Evolutionary conservation across 2,113 vertebrate genomes (phyloP), one percentile per base, ranked within the genome.

Genomic region (Halcyon malimbica): DNA sequence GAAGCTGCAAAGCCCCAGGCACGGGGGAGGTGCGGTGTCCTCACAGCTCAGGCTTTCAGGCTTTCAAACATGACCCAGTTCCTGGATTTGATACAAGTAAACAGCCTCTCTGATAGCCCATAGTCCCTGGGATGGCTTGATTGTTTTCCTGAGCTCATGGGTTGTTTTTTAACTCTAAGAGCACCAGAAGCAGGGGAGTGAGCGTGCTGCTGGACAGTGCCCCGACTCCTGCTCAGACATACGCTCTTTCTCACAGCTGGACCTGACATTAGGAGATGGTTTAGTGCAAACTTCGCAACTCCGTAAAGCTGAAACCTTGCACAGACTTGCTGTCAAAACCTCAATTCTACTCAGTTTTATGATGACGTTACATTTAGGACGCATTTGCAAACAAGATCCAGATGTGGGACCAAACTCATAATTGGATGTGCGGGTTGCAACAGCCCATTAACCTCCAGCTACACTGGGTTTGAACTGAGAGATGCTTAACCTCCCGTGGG

Each of bases 371-470:
- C 1, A 1, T 86, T 65, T 80, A 77, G 12, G 1, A 2, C 0
- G 1, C 11, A 39, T 62, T 85, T 62, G 13, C 9, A 37, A 65
- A 78, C 46, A 68, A 54, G 31, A 20, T 17, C 8, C 35, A 28
- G n/a, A 44, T 44, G 69, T 69, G 63, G 19, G 41, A 37, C 46
- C 10, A 46, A 91, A 81, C 4, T 16, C 35, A 78, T 77, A 67
- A 59, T 54, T n/a, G 39, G 19, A 23, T 74, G 15, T 50, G 10
- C 11, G 20, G 6, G 21, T 65, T 77, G 21, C 20, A 80, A 10
- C 14, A 29, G 3, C 28, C 28, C 13, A 5, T 48, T 37, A 70
- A 62, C 2, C 12, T 5, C 0, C 0, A 5, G 29, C 8, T 48
- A 24, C 13, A 5, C 13, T 2, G 5, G 4, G 17, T 28, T 73